Base-by-base conservation (phyloP, 2,888 invertebrate genomes). In the Liposcelis brunnea region DNA sequence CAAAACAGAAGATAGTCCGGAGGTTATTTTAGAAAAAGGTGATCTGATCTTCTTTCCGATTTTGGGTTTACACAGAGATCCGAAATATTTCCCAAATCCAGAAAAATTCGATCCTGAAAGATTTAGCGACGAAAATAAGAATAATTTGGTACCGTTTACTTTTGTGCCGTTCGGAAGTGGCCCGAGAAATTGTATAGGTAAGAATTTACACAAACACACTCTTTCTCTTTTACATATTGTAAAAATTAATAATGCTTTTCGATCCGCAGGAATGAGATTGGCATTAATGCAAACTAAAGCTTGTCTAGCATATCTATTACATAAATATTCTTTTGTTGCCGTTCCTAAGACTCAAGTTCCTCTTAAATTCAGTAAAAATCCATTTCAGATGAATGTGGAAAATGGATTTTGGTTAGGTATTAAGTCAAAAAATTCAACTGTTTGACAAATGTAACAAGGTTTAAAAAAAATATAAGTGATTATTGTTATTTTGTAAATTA, bases 21-120 rank as follows among this genome's bases (percentile, higher is more conserved):
- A 64, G 1, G 52, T 71, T 3, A 54, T 59, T 1, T 48, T 76
- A 1, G 56, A 67, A 31, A 63, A 63, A 2, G 74, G 70, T 1
- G 64, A 66, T 19, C 53, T 62, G 0, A 53, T 75, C 1, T 40
- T 48, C 1, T 53, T 63, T 12, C 59, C 61, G 2, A 49, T 59
- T 3, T 51, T 54, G 37, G 57, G 58, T 8, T 19, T 40, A 6
- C 40, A 40, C n/a, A 16, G n/a, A n/a, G 16, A 40, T 19, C 40
- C 40, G 6, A 15, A 14, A 16, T 40, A 40, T 19, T 40, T 14
- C 16, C 40, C 40, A 6, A 10, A 40, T 15, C 40, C 40, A 18
- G 40, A 40, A 40, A 18, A 16, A 11, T 40, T 40, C 11, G 40
- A 40, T 19, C 40, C 40, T 5, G 40, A 40, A 6, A 3, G 40